Percentiles rank a stretch among this genome's conserved stretches.
Conservation (phyloP, 1,140 invertebrate species). For the Ditylenchus dipsaci region DNA sequence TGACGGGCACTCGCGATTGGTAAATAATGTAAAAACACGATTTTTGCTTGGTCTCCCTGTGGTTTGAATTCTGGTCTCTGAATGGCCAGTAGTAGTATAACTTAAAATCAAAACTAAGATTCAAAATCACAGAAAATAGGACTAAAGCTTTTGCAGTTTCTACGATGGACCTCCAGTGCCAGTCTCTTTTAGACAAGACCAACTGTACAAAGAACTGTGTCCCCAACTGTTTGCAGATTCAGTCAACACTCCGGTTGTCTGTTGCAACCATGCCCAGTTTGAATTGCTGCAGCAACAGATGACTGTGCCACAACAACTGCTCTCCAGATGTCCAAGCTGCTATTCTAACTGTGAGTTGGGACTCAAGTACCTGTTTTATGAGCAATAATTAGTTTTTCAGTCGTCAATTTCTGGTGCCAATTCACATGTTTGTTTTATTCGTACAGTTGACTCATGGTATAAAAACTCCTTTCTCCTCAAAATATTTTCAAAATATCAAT, state of each 20-base stretch:
- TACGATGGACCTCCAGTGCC: constrained; percentile 43
- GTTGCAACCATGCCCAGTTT: constrained; percentile 44
- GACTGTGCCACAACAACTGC: constrained; percentile 41
- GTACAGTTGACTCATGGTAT: neutral
- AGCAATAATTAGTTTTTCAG: too few relatives aligned
- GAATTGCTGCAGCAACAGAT: constrained; percentile 43
- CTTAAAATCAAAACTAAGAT: too few relatives aligned
- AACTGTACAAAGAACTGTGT: constrained; percentile 33
- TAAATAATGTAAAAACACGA: too few relatives aligned
- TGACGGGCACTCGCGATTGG: too few relatives aligned
- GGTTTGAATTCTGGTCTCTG: too few relatives aligned
- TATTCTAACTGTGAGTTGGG: constrained; percentile 43
- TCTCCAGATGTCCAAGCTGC: constrained; percentile 45
- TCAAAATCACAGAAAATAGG: too few relatives aligned
- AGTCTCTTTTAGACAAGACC: constrained; percentile 22
- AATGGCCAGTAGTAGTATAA: too few relatives aligned
- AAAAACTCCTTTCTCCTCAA: too few relatives aligned
- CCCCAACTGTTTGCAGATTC: constrained; percentile 35
- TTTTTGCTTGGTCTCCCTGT: too few relatives aligned
- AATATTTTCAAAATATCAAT: too few relatives aligned
- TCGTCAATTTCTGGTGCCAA: constrained; percentile 46
- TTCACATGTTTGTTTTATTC: constrained; percentile 67
- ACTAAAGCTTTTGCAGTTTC: neutral
- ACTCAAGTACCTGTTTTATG: too few relatives aligned
- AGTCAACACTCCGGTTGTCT: constrained; percentile 29